Percentiles rank a stretch among this genome's conserved stretches.
These are phyloP conservation scores for Tetragonula carbonaria DNA, from an alignment of 2,888 invertebrate species.

Conservation along the genomic window DNA sequence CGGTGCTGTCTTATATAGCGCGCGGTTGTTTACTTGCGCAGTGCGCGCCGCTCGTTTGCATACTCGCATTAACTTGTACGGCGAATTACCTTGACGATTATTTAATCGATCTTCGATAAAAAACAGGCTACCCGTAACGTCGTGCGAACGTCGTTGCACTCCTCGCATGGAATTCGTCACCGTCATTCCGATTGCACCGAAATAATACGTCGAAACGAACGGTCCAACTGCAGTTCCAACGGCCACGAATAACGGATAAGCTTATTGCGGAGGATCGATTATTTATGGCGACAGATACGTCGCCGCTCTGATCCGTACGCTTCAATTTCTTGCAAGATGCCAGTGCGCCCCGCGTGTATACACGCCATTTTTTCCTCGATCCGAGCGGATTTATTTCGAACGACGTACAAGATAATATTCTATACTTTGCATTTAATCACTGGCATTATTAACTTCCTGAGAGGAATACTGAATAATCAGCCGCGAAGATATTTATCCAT, in stretches of 20 bases:
- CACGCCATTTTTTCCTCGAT: too few species aligned
- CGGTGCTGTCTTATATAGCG: slow-evolving; percentile 70
- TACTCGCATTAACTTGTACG: slow-evolving; percentile 54
- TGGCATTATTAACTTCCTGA: too few species aligned
- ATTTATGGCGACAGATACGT: not conserved
- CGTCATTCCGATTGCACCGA: slow-evolving; percentile 16
- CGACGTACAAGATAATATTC: too few species aligned
- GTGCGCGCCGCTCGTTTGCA: slow-evolving; percentile 64
- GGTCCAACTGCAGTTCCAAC: not conserved
- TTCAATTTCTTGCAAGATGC: not conserved
- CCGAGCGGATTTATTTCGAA: too few species aligned
- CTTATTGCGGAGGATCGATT: not conserved
- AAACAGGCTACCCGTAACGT: slow-evolving; percentile 58
- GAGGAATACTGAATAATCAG: too few species aligned
- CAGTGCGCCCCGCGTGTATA: too few species aligned
- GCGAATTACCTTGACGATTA: slow-evolving; percentile 64
- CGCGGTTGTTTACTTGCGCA: slow-evolving; percentile 66
- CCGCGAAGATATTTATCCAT: too few species aligned
- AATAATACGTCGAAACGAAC: slow-evolving; percentile 16
- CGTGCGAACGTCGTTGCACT: slow-evolving; percentile 20
- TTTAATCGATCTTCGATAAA: slow-evolving; percentile 64
- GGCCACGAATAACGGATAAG: not conserved
- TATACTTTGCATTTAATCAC: too few species aligned
- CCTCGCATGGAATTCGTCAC: slow-evolving; percentile 9
- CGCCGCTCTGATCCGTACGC: not conserved